Base-by-base conservation (phyloP, 2,888 invertebrate genomes). In the Neocrepidodera transversa region DNA sequence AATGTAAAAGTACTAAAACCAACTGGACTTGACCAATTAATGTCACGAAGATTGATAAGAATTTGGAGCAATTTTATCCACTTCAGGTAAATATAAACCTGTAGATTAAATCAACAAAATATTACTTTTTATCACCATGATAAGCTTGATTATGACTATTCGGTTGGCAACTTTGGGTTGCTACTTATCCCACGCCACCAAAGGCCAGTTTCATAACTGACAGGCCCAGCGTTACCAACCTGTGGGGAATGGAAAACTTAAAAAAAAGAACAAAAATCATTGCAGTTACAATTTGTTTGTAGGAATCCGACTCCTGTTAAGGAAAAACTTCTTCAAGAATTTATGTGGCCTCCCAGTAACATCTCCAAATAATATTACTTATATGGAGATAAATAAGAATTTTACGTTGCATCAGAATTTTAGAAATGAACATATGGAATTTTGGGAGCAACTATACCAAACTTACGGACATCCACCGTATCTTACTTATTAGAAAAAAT, bases 11-110 rank as follows among this genome's bases (percentile, higher is more conserved):
- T 63, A 42, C 16, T 58, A 1, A 53, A 43, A 54, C 10, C 63
- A 16, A 54, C 57, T 63, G 57, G n/a, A n/a, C n/a, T n/a, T n/a
- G n/a, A n/a, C n/a, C n/a, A n/a, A n/a, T n/a, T n/a, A n/a, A n/a
- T n/a, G n/a, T n/a, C n/a, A n/a, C n/a, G n/a, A n/a, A n/a, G n/a
- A n/a, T n/a, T n/a, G n/a, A n/a, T n/a, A n/a, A n/a, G n/a, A n/a
- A n/a, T n/a, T n/a, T n/a, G n/a, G 58, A 51, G 26, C 30, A 65
- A 65, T 38, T 65, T 65, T 51, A 54, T 59, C 2, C 58, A 52
- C 35, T 54, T 53, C 26, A 45, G 62, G 65, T 63, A 42, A 49
- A 56, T 35, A 1, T 36, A 11, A 7, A n/a, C n/a, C n/a, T n/a
- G n/a, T n/a, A n/a, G n/a, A n/a, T n/a, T n/a, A n/a, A n/a, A n/a